Conservation (phyloP, 2,888 invertebrate species). For the Megalurothrips usitatus region DNA sequence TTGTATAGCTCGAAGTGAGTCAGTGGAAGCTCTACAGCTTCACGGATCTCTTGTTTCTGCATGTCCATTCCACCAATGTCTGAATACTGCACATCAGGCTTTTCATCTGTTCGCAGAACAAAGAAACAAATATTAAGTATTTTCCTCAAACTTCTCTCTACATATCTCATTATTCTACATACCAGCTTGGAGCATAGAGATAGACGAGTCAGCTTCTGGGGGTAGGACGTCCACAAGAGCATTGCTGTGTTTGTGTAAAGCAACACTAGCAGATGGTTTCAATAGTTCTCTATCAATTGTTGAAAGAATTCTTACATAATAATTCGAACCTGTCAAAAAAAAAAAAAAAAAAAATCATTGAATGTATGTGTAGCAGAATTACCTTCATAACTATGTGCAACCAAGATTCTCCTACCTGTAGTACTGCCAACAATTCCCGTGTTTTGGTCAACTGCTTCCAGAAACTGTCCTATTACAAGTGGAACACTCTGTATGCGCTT, state of each 20-base stretch:
- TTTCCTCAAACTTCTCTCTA: background rate
- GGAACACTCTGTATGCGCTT: conserved; percentile 99
- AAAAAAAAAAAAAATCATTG: background rate
- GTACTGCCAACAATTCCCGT: conserved; percentile 99
- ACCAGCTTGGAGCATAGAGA: conserved; percentile 95
- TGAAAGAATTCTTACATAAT: conserved; percentile 96
- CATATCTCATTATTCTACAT: conserved; percentile 38
- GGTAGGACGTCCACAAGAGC: conserved; percentile 98
- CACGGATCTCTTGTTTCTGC: conserved; percentile 98
- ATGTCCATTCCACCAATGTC: conserved; percentile 99
- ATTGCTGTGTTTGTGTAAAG: conserved; percentile 98
- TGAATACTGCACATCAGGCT: conserved; percentile 93
- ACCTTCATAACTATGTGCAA: background rate
- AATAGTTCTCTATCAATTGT: conserved; percentile 96
- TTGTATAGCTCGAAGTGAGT: conserved; percentile 98
- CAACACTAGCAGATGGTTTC: conserved; percentile 97
- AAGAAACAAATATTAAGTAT: conserved; percentile 7
- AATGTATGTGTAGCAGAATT: background rate
- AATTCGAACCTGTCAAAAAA: conserved; percentile 76
- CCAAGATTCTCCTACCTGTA: conserved; percentile 50
- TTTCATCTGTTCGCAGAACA: conserved; percentile 66
- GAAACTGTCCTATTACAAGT: conserved; percentile 96
- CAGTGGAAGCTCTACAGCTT: conserved; percentile 95
- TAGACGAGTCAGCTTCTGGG: conserved; percentile 98
- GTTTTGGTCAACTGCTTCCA: conserved; percentile 99